These are phyloP conservation scores for Cepphus grylle DNA, from an alignment of 2,113 vertebrate genomes.

Conservation along the genomic window DNA sequence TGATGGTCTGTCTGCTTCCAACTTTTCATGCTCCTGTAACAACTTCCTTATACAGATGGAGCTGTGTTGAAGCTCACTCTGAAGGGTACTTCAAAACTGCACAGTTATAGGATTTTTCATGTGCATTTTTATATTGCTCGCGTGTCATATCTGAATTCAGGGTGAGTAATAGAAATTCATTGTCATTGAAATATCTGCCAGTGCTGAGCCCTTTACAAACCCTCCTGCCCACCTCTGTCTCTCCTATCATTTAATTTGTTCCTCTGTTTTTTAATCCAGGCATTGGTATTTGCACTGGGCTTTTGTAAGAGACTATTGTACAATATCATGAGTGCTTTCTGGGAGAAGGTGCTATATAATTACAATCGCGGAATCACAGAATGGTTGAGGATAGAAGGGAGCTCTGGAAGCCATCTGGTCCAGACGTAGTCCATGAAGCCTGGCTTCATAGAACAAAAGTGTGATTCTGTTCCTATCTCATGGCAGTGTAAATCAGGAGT, in stretches of 20 bases:
- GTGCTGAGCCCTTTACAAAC: not conserved
- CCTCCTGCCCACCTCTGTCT: not conserved
- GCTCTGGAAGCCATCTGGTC: not conserved
- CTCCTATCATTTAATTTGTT: not conserved
- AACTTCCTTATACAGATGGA: not conserved
- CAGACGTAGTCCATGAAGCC: not conserved
- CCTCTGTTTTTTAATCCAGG: not conserved
- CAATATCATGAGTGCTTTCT: not conserved
- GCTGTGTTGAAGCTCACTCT: not conserved
- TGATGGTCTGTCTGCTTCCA: not conserved
- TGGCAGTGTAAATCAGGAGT: not conserved
- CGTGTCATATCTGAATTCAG: not conserved
- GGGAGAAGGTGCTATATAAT: not conserved
- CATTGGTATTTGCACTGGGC: not conserved
- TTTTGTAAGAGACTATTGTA: not conserved
- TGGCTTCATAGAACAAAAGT: not conserved
- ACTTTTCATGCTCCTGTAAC: not conserved
- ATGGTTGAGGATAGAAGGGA: not conserved
- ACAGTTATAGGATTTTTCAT: not conserved
- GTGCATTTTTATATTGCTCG: not conserved
- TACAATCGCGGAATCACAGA: not conserved
- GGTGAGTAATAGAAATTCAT: not conserved
- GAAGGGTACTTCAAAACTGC: not conserved
- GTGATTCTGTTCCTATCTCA: not conserved
- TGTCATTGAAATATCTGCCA: not conserved